Base-by-base conservation (phyloP, 2,888 invertebrate species). In the Anoplius nigerrimus region DNA sequence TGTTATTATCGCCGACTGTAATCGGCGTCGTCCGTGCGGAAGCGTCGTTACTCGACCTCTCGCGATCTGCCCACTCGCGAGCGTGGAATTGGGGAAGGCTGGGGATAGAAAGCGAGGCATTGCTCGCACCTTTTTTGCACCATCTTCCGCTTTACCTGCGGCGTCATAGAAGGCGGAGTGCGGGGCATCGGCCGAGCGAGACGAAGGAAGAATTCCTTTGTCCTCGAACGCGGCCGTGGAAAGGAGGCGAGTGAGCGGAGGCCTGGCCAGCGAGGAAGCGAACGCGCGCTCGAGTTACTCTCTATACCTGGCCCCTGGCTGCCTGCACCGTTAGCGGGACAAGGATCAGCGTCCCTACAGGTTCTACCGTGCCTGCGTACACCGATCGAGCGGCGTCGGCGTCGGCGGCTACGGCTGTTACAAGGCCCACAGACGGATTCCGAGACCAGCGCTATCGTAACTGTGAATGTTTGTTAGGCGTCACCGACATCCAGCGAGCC, bases 171-270 rank as follows among this genome's bases (percentile, higher is more conserved):
- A n/a, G 1, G 34, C 24, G 34, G 11, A 34, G n/a, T n/a, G n/a
- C 34, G 34, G 34, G 11, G 34, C 34, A 34, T 34, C 34, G 34
- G 34, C 18, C 16, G 57, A 62, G 69, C 59, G 68, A 77, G 70
- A 72, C 78, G 75, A 64, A 72, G 75, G 72, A 81, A 80, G 86
- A 86, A 85, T 86, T 87, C 84, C 86, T 87, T 87, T 87, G 87
- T 87, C 84, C 84, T 79, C 58, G 66, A 42, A 58, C 42, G 48
- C 52, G 65, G 57, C 60, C 66, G 27, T 46, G 63, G 70, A 62
- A 54, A 20, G 22, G 51, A 54, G 66, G 55, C 59, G 70, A 57
- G 62, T 64, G 61, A 64, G 63, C 48, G 57, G 42, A 51, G 64
- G 55, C 46, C 43, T 16, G 54, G 61, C 61, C 51, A 59, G 64